These are phyloP conservation scores for Monoplex corrugatus DNA, from an alignment of 2,888 invertebrate genomes.

Conservation along the genomic window DNA sequence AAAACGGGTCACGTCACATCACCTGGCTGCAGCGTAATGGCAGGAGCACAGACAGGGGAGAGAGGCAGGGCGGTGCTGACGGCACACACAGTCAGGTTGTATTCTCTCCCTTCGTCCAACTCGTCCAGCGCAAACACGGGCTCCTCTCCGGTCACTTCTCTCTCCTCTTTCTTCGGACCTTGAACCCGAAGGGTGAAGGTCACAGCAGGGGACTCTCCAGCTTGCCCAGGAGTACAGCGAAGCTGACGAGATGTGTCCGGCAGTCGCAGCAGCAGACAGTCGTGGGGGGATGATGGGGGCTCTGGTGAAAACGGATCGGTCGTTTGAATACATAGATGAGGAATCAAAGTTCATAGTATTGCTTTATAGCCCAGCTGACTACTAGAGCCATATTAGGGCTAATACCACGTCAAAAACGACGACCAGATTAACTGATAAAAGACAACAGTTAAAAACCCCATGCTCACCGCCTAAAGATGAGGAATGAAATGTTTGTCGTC, in stretches of 20 bases:
- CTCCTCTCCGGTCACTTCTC: neutral
- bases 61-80: neutral
- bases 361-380: too few species aligned
- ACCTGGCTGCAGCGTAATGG: neutral
- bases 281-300: neutral
- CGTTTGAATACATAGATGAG: too few species aligned
- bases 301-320: neutral
- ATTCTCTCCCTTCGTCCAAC: neutral
- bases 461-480: too few species aligned
- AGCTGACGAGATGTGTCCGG: conserved; percentile 24
- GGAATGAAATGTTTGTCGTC: too few species aligned
- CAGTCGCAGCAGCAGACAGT: neutral
- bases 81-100: conserved; percentile 16
- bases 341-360: too few species aligned
- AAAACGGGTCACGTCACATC: too few species aligned
- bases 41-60: neutral
- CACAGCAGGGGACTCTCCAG: neutral
- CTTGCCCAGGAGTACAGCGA: neutral
- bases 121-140: conserved; percentile 3
- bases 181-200: conserved; percentile 29
- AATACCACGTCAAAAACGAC: neutral
- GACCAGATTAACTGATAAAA: neutral
- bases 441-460: neutral
- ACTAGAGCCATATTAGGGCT: too few species aligned
- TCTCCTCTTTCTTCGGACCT: neutral